phyloP scores from a whole-genome alignment of 2,888 invertebrate species.

The Celastrina argiolus region DNA sequence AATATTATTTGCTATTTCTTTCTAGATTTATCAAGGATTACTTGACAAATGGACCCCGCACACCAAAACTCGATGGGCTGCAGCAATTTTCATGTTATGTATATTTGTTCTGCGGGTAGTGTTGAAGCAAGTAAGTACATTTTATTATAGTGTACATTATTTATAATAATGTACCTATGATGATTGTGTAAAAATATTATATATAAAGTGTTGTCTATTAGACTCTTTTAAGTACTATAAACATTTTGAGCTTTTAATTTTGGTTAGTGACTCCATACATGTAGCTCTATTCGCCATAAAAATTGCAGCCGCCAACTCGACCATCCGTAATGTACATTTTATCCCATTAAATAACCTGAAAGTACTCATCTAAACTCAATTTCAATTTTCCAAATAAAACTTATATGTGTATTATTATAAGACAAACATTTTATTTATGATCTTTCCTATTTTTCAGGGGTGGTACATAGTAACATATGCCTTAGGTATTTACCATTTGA shows the following conservation, averaged over 20 bases:
- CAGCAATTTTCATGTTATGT: constrained; percentile 82
- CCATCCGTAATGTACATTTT: too few relatives aligned
- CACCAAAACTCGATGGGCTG: constrained; percentile 87
- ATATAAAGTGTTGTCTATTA: too few relatives aligned
- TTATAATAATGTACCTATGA: not conserved
- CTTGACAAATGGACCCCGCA: constrained; percentile 93
- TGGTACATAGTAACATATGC: constrained; percentile 99
- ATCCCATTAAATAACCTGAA: too few relatives aligned
- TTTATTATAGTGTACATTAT: not conserved
- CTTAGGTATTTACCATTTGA: constrained; percentile 98
- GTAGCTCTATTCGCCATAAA: too few relatives aligned
- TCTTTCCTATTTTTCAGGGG: constrained; percentile 80
- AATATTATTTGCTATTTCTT: constrained; percentile 12
- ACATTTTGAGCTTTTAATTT: too few relatives aligned
- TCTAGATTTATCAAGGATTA: constrained; percentile 84
- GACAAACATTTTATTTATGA: not conserved
- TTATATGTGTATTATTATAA: not conserved
- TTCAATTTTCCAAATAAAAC: not conserved
- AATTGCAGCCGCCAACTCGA: too few relatives aligned
- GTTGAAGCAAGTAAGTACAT: constrained; percentile 83
- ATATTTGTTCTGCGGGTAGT: constrained; percentile 89
- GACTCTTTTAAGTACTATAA: too few relatives aligned
- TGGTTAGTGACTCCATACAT: too few relatives aligned
- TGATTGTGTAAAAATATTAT: too few relatives aligned
- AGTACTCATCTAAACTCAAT: too few relatives aligned